Base-by-base conservation (phyloP, 92 coral and sea anemone genomes). In the Parazoanthus swiftii region DNA sequence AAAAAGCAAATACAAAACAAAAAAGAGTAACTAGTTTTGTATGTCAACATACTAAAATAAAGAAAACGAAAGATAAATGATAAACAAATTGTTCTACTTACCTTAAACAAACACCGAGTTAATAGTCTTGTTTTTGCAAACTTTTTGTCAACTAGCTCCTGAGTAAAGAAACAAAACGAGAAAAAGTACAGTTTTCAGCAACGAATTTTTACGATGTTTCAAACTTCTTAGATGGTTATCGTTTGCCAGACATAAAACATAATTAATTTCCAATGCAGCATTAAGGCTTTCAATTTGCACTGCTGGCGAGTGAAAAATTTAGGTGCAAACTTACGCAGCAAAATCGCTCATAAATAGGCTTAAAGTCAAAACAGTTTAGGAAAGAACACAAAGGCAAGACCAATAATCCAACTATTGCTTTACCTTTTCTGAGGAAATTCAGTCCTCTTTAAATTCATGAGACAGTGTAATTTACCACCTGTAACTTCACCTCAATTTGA, bases 401-500 rank as follows among this genome's bases (percentile, higher is more conserved):
- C 70, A 63, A 23, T 20, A 63, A 63, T 14, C 59, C 59, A 54
- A 54, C 18, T 63, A 23, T 0, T 20, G 6, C 14, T 21, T 63
- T 63, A 63, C 70, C 70, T 63, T 58, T 63, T 63, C 25, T 23
- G 26, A 63, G 16, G 70, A 63, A 54, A 54, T 54, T 2, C 59
- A 54, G 59, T 74, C 77, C 5, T 74, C 23, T 35, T 72, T 33
- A 72, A 72, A 11, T 29, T 43, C 76, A 33, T 15, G 35, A 72
- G 33, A 29, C 33, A 29, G 20, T 39, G 21, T 14, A 74, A 39
- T 11, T 39, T 76, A n/a, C 80, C 80, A 76, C 80, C 80, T 76
- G 80, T 15, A 21, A 76, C 0, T 76, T 76, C 54, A 39, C 80
- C 80, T 76, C 80, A 76, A 39, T 1, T 39, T 39, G 80, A 76